These are phyloP conservation scores for Drosophila albomicans DNA, from an alignment of 1,140 invertebrate genomes.

Conservation along the genomic window DNA sequence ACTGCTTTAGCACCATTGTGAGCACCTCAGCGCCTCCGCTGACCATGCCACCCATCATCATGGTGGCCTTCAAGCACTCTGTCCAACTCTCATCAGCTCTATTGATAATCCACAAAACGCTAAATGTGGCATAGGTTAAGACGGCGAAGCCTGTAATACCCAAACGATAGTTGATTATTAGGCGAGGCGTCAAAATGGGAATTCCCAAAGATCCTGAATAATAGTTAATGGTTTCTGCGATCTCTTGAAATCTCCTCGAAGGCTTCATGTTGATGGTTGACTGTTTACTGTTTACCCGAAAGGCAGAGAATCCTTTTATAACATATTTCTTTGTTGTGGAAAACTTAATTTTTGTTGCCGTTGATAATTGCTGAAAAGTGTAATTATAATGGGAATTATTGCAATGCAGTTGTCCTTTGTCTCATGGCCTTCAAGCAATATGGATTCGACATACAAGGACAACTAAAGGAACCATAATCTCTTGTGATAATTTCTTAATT, in stretches of 20 bases:
- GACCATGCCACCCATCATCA: conserved; percentile 54
- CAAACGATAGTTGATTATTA: conserved; percentile 48
- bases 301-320: conserved; percentile 22
- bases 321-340: conserved; percentile 15
- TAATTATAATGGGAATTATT: conserved; percentile 42
- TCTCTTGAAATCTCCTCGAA: conserved; percentile 34
- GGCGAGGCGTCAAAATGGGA: conserved; percentile 23
- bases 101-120: conserved; percentile 31
- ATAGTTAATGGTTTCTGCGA: conserved; percentile 44
- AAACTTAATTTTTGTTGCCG: conserved; percentile 24
- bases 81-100: conserved; percentile 40
- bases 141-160: conserved; percentile 42
- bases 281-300: conserved; percentile 7
- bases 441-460: not conserved
- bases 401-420: conserved; percentile 23
- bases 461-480: conserved; percentile 2
- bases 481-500: conserved; percentile 5
- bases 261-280: conserved; percentile 39
- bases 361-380: conserved; percentile 30
- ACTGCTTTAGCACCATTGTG: conserved; percentile 39
- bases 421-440: conserved; percentile 17
- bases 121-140: conserved; percentile 38
- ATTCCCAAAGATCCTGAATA: conserved; percentile 47
- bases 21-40: conserved; percentile 40
- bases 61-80: conserved; percentile 43